These are phyloP conservation scores for Pteria penguin DNA, from an alignment of 2,888 invertebrate genomes.

Conservation along the genomic window DNA sequence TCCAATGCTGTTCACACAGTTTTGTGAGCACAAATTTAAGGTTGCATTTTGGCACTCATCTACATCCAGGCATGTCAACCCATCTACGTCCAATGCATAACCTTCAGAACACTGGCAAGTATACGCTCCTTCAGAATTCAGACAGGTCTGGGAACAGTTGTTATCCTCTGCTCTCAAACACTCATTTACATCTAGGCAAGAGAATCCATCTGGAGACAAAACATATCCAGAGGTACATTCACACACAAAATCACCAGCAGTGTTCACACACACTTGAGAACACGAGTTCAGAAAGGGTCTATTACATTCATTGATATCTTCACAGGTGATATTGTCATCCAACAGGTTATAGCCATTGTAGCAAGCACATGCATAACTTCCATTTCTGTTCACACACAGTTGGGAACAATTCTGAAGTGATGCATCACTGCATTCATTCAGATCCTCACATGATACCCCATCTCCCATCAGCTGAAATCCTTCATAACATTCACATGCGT, in stretches of 20 bases:
- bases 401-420: too few relatives aligned
- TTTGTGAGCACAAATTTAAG: constrained; percentile 10
- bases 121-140: constrained; percentile 12
- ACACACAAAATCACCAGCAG: constrained; percentile 5
- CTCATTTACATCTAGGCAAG: constrained; percentile 24
- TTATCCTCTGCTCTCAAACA: neutral
- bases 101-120: constrained; percentile 13
- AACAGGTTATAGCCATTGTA: too few relatives aligned
- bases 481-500: too few relatives aligned
- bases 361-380: too few relatives aligned
- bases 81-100: neutral
- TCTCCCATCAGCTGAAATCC: too few relatives aligned
- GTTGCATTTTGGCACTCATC: neutral
- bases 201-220: neutral
- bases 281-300: constrained; percentile 1
- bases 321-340: constrained; percentile 5
- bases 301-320: constrained; percentile 28
- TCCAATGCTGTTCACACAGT: constrained; percentile 6
- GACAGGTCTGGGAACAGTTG: constrained; percentile 17
- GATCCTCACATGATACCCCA: too few relatives aligned
- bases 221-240: constrained; percentile 10
- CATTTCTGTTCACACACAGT: too few relatives aligned
- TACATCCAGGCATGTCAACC: constrained; percentile 15
- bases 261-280: constrained; percentile 19
- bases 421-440: too few relatives aligned